Conservation (phyloP, 2,797 vertebrate genomes). For the Telmatherina bonti region DNA sequence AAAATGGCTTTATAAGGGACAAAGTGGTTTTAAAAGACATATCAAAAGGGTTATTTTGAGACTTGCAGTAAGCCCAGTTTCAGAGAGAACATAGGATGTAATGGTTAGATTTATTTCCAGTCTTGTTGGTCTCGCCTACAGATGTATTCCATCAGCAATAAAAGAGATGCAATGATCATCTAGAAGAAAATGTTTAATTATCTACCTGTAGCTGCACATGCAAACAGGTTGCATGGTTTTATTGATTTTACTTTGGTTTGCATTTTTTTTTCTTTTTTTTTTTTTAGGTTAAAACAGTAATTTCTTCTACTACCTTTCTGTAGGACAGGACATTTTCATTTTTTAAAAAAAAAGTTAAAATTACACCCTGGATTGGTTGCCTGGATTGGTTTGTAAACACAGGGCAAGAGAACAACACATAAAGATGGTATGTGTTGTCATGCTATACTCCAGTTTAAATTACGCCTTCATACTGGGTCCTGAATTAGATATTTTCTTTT, state of each 20-base stretch:
- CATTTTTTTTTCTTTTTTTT: too few species aligned
- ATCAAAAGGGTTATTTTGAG: slow-evolving; percentile 32
- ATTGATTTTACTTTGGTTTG: not conserved
- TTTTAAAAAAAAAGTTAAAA: too few species aligned
- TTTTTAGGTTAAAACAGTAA: not conserved
- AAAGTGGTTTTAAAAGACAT: slow-evolving; percentile 46
- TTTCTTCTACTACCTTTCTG: not conserved
- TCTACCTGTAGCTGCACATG: not conserved
- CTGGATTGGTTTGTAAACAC: too few species aligned
- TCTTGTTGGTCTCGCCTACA: not conserved
- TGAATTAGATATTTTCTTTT: too few species aligned
- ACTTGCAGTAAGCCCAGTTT: slow-evolving; percentile 32
- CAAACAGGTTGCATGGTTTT: not conserved
- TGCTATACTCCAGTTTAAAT: too few species aligned
- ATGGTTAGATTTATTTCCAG: not conserved
- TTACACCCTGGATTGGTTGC: too few species aligned
- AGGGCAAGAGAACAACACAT: too few species aligned
- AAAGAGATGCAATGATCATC: not conserved
- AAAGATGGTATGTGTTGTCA: too few species aligned
- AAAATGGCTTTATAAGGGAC: slow-evolving; percentile 22
- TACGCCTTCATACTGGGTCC: too few species aligned
- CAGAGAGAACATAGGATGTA: slow-evolving; percentile 18
- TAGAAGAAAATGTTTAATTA: not conserved
- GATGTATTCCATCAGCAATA: not conserved
- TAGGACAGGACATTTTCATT: not conserved